Conservation (phyloP, 2,113 vertebrate species). For the Crotalus helleri region DNA sequence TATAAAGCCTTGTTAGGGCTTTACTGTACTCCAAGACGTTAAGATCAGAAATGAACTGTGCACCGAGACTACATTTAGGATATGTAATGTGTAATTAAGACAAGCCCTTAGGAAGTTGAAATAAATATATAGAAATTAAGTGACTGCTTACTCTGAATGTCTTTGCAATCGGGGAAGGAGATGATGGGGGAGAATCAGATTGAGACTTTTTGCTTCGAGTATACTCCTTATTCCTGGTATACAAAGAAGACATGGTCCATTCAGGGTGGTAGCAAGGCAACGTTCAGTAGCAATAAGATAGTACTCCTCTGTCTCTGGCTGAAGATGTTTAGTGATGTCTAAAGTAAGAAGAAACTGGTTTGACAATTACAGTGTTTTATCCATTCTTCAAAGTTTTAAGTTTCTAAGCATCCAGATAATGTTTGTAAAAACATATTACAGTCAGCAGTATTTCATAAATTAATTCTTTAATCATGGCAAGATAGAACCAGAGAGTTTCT, state of each 20-base stretch:
- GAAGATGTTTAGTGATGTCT: constrained; percentile 54
- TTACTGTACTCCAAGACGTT: not conserved
- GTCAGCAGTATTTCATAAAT: constrained; percentile 44
- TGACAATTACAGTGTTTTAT: constrained; percentile 58
- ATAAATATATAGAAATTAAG: constrained; percentile 59
- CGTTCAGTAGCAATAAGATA: constrained; percentile 30
- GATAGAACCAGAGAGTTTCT: constrained; percentile 36
- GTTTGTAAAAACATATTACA: constrained; percentile 36
- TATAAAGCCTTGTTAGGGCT: constrained; percentile 20
- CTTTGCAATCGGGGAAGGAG: constrained; percentile 89
- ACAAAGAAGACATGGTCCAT: constrained; percentile 86
- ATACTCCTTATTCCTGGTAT: constrained; percentile 87
- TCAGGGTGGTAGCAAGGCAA: constrained; percentile 13
- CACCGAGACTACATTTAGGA: not conserved
- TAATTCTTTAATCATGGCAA: constrained; percentile 46
- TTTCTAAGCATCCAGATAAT: constrained; percentile 52
- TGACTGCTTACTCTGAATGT: constrained; percentile 89
- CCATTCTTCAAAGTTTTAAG: constrained; percentile 51
- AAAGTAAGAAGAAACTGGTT: constrained; percentile 65
- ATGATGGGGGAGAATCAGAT: constrained; percentile 89
- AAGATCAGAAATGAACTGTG: constrained; percentile 32
- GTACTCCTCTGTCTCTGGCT: constrained; percentile 47
- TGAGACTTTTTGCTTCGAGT: constrained; percentile 86
- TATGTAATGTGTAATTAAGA: not conserved
- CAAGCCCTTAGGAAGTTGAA: constrained; percentile 17